These are phyloP conservation scores for Sarcophaga caerulescens DNA, from an alignment of 2,888 invertebrate species.

Conservation along the genomic window DNA sequence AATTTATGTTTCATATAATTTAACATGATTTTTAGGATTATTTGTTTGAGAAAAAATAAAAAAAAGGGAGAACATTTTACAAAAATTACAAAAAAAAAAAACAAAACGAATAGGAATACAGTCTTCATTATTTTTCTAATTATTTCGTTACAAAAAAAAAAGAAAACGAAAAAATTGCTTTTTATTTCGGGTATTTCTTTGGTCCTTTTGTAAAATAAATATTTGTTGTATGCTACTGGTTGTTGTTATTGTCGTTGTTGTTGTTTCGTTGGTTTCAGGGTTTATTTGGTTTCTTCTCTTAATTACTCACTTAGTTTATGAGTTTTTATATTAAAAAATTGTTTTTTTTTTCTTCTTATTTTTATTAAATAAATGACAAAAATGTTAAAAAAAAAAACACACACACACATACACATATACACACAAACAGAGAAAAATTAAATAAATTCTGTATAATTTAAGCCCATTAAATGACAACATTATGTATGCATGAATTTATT, in stretches of 20 bases:
- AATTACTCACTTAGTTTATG: conserved; percentile 77
- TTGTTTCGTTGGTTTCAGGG: conserved; percentile 11
- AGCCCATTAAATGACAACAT: conserved; percentile 60
- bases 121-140: conserved; percentile 50
- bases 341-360: not conserved
- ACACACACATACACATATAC: no score
- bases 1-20: conserved; percentile 58
- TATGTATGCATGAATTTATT: conserved; percentile 14
- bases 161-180: conserved; percentile 30
- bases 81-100: not conserved
- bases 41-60: not conserved
- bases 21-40: conserved; percentile 48
- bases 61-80: not conserved
- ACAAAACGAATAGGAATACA: not conserved
- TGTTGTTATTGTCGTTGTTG: conserved; percentile 21
- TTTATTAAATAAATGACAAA: no score
- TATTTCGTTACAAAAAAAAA: conserved; percentile 47
- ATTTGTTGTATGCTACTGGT: conserved; percentile 31
- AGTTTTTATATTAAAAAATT: conserved; percentile 70
- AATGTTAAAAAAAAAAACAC: no score
- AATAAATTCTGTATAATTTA: conserved; percentile 65
- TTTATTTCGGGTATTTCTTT: not conserved
- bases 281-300: conserved; percentile 65
- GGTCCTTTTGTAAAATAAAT: conserved; percentile 28
- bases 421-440: conserved; percentile 2